Evolutionary conservation across 1,140 invertebrate species (phyloP), one percentile per base, ranked within the genome.

Genomic region (Ostrea edulis): DNA sequence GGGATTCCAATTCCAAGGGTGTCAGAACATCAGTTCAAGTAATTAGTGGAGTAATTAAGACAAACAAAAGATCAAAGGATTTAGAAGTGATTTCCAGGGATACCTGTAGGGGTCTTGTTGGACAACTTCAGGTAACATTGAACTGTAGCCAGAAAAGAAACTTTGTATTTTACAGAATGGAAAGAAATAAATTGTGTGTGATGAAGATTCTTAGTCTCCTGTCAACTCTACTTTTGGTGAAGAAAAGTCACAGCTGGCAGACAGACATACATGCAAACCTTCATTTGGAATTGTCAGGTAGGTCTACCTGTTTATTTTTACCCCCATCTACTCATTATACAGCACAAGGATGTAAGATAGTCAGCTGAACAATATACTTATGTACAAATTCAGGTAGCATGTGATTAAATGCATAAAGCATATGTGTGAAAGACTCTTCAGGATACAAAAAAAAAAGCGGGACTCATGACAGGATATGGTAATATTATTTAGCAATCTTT

Each of bases 21-120:
- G 68, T 77, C 25, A 29, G 29, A 77, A 77, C 68, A 77, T 14
- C 25, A 77, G 68, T 77, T 77, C 68, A 77, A 35, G 22, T 77
- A 77, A 77, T 77, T 77, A 77, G 22, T 77, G 25, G 29, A 77
- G 25, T 77, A 77, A 77, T 77, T 29, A 77, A 77, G 68, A 77
- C 25, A 77, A 77, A 35, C 22, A 77, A 77, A 9, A 77, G 25
- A 77, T 77, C 68, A 77, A 11, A 77, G 68, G 68, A 77, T 77
- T 77, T 77, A 77, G 25, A 35, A 77, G 68, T 77, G 12, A 77
- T 77, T 35, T 29, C n/a, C 25, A 29, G 29, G 25, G 29, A 77
- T 77, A 77, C 25, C 68, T 77, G 68, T 17, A 77, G 68, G 68
- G 68, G 25, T 29, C 68, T 77, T 35, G 68, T 35, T 77, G 8